Evolutionary conservation across 1,140 invertebrate species (phyloP), one percentile per base, ranked within the genome.

Genomic region (Subanguina moxae): DNA sequence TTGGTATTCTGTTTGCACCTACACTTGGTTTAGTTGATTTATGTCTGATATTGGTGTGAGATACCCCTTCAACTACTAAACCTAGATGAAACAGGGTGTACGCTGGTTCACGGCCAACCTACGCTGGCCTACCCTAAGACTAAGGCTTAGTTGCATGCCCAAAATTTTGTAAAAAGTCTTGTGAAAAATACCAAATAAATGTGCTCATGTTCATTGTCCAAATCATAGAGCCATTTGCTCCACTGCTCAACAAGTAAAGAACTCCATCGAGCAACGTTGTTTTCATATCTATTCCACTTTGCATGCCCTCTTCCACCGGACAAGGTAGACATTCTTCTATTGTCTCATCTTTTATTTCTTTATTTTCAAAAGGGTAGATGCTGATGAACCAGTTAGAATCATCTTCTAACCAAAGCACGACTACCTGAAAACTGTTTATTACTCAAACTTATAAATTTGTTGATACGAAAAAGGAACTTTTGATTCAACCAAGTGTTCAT

Each of bases 181-280:
- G n/a, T n/a, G n/a, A n/a, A n/a, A 3, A 19, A 21, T 52, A 52
- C 72, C 72, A 74, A 21, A 32, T 42, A 42, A 32, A 61, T n/a
- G 68, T 67, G 9, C 30, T 23, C 57, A 75, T 28, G 59, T 76
- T 25, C 32, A 75, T 58, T 30, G 73, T 71, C 73, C 73, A 75
- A 42, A 75, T 72, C 7, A 57, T 67, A 15, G 68, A 72, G 19
- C 64, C 52, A 1, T 56, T 21, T 13, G 72, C 73, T 42, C 43
- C 32, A 17, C 68, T 75, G 15, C 56, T 73, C 42, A 75, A 32
- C 8, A 75, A 58, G 57, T 73, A 75, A 11, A 75, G 15, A 17
- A 48, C 19, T 25, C 67, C 68, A 27, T 63, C 73, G n/a, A 71
- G 25, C 13, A 75, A 25, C n/a, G 30, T 57, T 8, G 76, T 71